phyloP scores from a whole-genome alignment of 2,113 vertebrate genomes.

The Colistium nudipinnis region DNA sequence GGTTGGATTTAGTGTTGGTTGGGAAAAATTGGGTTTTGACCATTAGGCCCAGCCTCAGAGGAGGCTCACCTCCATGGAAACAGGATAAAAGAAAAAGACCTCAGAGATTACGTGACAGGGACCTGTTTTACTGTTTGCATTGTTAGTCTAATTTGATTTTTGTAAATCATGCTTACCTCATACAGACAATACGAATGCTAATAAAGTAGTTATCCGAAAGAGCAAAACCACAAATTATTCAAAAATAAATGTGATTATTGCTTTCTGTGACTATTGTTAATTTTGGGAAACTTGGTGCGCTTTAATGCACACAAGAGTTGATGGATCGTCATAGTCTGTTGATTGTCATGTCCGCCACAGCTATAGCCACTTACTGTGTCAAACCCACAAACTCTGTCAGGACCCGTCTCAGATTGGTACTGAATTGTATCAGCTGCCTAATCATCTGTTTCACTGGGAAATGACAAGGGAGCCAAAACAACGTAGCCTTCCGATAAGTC shows the following conservation, averaged over 20 bases:
- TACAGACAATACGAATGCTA: not conserved
- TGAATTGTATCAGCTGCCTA: conserved; percentile 48
- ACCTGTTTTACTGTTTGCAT: conserved; percentile 10
- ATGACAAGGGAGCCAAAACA: conserved; percentile 48
- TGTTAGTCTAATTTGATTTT: conserved; percentile 5
- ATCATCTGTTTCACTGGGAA: conserved; percentile 55
- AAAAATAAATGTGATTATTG: not conserved
- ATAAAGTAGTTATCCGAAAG: not conserved
- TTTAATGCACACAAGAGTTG: not conserved
- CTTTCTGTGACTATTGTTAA: not conserved
- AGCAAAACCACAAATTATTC: not conserved
- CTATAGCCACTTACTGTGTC: conserved; percentile 15
- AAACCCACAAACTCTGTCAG: conserved; percentile 21
- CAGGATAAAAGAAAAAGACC: conserved; percentile 23
- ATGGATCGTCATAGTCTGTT: not conserved
- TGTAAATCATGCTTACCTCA: conserved; percentile 18
- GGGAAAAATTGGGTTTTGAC: conserved; percentile 50
- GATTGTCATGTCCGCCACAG: not conserved
- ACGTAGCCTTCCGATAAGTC: conserved; percentile 35
- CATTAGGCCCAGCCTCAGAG: conserved; percentile 41
- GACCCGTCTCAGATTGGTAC: conserved; percentile 18
- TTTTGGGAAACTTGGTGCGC: not conserved
- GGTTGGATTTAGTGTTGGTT: conserved; percentile 57
- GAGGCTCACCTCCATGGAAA: conserved; percentile 44
- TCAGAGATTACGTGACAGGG: conserved; percentile 9